These are phyloP conservation scores for Chrysotoxum bicinctum DNA, from an alignment of 2,888 invertebrate genomes.

Conservation along the genomic window DNA sequence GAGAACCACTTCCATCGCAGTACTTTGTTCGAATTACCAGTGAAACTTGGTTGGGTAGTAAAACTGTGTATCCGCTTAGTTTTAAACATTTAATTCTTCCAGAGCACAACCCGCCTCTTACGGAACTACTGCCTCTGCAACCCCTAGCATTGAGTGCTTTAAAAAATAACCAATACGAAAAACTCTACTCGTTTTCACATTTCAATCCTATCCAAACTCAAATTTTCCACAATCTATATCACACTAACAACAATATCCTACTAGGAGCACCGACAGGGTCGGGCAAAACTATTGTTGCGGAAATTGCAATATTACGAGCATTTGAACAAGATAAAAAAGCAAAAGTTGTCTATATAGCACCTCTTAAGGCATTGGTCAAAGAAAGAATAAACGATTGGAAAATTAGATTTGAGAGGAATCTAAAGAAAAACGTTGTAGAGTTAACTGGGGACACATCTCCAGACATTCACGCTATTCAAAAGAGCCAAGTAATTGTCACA, in stretches of 20 bases:
- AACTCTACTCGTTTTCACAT: slow-evolving; percentile 94
- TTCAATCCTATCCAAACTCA: slow-evolving; percentile 99
- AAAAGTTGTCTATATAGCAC: slow-evolving; percentile 98
- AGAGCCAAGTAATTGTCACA: slow-evolving; percentile 96
- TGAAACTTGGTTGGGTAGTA: slow-evolving; percentile 88
- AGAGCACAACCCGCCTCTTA: slow-evolving; percentile 95
- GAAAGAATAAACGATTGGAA: slow-evolving; percentile 99
- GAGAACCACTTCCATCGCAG: slow-evolving; percentile 94
- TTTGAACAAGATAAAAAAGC: slow-evolving; percentile 90
- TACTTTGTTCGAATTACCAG: slow-evolving; percentile 94
- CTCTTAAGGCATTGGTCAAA: slow-evolving; percentile 97
- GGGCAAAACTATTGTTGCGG: slow-evolving; percentile 99
- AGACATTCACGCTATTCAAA: slow-evolving; percentile 90
- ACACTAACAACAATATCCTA: slow-evolving; percentile 95
- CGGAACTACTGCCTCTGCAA: slow-evolving; percentile 94
- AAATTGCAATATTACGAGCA: slow-evolving; percentile 97
- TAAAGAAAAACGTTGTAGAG: slow-evolving; percentile 94
- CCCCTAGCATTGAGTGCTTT: slow-evolving; percentile 94
- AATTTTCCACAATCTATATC: slow-evolving; percentile 97
- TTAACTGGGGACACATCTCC: slow-evolving; percentile 96
- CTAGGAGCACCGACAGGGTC: slow-evolving; percentile 93
- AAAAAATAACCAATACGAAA: slow-evolving; percentile 89
- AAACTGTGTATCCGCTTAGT: slow-evolving; percentile 84
- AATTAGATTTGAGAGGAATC: slow-evolving; percentile 86
- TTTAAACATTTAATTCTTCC: slow-evolving; percentile 95